Conservation (phyloP, 2,888 invertebrate genomes). For the Megamerina dolium region DNA sequence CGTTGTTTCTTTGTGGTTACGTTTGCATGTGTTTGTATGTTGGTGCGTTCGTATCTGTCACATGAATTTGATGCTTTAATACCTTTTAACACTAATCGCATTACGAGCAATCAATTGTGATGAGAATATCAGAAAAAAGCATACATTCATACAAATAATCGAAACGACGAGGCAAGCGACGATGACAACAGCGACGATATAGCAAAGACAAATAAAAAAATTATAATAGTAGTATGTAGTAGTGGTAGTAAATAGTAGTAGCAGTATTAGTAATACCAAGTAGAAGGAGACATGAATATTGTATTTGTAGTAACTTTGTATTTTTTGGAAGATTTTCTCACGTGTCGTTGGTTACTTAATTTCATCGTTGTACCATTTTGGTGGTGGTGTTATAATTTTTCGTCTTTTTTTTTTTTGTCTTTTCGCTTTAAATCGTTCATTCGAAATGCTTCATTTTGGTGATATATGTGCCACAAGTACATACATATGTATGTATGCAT, state of each 20-base stretch:
- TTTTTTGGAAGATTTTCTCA: constrained; percentile 28
- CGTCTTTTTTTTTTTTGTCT: too few species aligned
- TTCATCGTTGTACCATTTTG: too few species aligned
- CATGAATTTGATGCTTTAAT: constrained; percentile 50
- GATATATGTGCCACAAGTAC: too few species aligned
- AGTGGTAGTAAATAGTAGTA: constrained; percentile 3
- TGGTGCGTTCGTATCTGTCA: constrained; percentile 32
- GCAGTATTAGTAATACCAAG: neutral
- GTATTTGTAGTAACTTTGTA: constrained; percentile 20
- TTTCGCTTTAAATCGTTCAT: too few species aligned
- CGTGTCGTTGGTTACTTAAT: constrained; percentile 20
- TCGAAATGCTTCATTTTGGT: too few species aligned
- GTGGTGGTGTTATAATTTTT: too few species aligned
- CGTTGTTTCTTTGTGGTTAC: constrained; percentile 6
- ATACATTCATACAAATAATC: too few species aligned
- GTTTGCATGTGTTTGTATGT: constrained; percentile 23
- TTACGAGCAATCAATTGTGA: constrained; percentile 48
- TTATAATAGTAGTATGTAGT: constrained; percentile 18
- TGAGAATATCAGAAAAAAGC: constrained; percentile 47
- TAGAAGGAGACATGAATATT: neutral
- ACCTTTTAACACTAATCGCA: constrained; percentile 49
- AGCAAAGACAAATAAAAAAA: constrained; percentile 19
- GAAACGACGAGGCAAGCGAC: too few species aligned
- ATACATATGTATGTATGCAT: too few species aligned
- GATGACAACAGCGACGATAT: too few species aligned